These are phyloP conservation scores for Gambusia holbrooki DNA, from an alignment of 2,113 vertebrate species.

Conservation along the genomic window DNA sequence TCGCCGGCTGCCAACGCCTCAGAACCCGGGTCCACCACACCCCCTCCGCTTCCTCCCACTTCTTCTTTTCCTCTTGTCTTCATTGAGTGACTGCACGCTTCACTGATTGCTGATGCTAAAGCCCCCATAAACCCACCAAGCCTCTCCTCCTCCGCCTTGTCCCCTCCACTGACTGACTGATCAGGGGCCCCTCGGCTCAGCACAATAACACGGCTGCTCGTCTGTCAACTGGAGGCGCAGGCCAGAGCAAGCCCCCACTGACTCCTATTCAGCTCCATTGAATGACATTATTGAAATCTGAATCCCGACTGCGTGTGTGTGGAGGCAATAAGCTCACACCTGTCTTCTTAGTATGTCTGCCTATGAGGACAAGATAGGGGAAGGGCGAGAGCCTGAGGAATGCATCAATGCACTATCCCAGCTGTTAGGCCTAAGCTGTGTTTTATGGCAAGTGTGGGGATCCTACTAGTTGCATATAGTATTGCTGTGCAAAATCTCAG, in stretches of 20 bases:
- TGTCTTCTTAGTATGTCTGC: constrained; percentile 62
- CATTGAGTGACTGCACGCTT: constrained; percentile 44
- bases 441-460: constrained; percentile 6
- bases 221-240: constrained; percentile 67
- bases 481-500: not conserved
- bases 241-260: constrained; percentile 58
- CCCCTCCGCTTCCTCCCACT: constrained; percentile 18
- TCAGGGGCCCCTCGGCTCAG: constrained; percentile 58
- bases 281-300: constrained; percentile 76
- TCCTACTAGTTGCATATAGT: not conserved
- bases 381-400: constrained; percentile 36
- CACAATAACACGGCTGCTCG: constrained; percentile 75
- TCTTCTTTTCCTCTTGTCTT: constrained; percentile 44
- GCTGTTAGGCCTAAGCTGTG: constrained; percentile 49
- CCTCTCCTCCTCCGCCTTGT: constrained; percentile 50
- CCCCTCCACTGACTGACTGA: constrained; percentile 53
- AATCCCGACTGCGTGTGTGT: constrained; percentile 56
- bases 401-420: constrained; percentile 59
- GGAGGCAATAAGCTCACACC: constrained; percentile 67
- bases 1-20: constrained; percentile 39
- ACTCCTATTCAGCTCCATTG: constrained; percentile 69
- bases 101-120: constrained; percentile 31
- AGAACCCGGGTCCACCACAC: constrained; percentile 30
- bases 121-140: constrained; percentile 31
- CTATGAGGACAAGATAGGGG: constrained; percentile 48